Base-by-base conservation (phyloP, 2,113 vertebrate genomes). In the Typhlomys cinereus region DNA sequence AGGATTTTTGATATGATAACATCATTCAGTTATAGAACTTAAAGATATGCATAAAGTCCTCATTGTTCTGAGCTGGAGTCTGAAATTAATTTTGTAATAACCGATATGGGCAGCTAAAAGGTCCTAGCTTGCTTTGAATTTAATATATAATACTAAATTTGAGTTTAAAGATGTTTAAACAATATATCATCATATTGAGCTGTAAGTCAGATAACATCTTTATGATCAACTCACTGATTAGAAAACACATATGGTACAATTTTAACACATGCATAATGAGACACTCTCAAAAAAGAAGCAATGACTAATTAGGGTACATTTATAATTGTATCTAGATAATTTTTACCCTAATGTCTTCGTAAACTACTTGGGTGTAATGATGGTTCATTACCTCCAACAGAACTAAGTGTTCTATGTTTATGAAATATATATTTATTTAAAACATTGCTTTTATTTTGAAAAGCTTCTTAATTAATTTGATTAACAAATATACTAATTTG, bases 401-500 rank as follows among this genome's bases (percentile, higher is more conserved):
- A 96, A 98, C 96, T 97, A 96, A 96, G 93, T 97, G 98, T 98
- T 98, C 97, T 98, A 97, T 97, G 96, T 93, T 97, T 98, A 98
- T 97, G 96, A 97, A 97, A 97, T 93, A 96, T 98, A 95, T 98
- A 98, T 98, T 98, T 98, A 98, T 98, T 98, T 98, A 97, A 98
- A 98, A 97, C 98, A 97, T 97, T 98, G 98, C 98, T 98, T 98
- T 98, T 98, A 98, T 98, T 98, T 98, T 98, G 96, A 98, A 98
- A 98, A 98, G 98, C 98, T 98, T 97, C 97, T 97, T 98, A 98
- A 98, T 98, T 98, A 97, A 98, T 98, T 98, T 98, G 97, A 97
- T 98, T 98, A 98, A 98, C 97, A 98, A 98, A 98, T 98, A 97
- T 87, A 97, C 97, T 97, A 96, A 97, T 97, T 97, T 97, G 96